Percentiles rank a stretch among this genome's conserved stretches.
These are phyloP conservation scores for Gymnoscelis rufifasciata DNA, from an alignment of 2,888 invertebrate species.

Conservation along the genomic window DNA sequence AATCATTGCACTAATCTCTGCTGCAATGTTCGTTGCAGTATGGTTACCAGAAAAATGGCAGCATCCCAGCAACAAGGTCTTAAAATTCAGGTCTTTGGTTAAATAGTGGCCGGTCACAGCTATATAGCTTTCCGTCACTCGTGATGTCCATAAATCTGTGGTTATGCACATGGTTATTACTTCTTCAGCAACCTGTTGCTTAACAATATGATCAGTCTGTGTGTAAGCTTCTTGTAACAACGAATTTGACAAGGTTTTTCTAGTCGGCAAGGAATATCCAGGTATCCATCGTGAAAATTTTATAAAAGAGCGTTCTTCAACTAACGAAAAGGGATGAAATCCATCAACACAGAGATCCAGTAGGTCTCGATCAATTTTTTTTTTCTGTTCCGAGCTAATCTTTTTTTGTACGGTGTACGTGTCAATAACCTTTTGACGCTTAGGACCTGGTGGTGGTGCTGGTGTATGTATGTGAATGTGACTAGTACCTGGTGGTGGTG, in stretches of 20 bases:
- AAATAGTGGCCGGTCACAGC: constrained; percentile 35
- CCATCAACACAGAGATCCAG: constrained; percentile 14
- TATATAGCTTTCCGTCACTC: constrained; percentile 18
- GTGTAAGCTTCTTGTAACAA: neutral
- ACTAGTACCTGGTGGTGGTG: too few relatives aligned
- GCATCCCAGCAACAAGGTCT: neutral
- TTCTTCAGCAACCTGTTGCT: too few relatives aligned
- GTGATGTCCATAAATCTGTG: constrained; percentile 34
- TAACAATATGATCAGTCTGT: neutral
- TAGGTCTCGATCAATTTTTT: constrained; percentile 13
- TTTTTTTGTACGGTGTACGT: constrained; percentile 12
- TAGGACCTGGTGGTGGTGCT: too few relatives aligned
- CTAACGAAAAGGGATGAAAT: constrained; percentile 30
- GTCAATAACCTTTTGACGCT: neutral
- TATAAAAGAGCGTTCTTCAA: constrained; percentile 26
- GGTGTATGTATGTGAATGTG: too few relatives aligned
- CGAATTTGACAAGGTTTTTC: constrained; percentile 26
- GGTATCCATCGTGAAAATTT: neutral
- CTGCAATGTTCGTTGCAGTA: constrained; percentile 27
- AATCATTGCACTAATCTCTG: constrained; percentile 19
- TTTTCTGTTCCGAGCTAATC: constrained; percentile 20
- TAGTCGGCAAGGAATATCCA: neutral
- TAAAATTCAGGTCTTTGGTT: constrained; percentile 7
- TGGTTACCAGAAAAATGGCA: constrained; percentile 26
- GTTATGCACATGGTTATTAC: constrained; percentile 26